Conservation (phyloP, 2,797 vertebrate species). For the Sandelia bainsii region DNA sequence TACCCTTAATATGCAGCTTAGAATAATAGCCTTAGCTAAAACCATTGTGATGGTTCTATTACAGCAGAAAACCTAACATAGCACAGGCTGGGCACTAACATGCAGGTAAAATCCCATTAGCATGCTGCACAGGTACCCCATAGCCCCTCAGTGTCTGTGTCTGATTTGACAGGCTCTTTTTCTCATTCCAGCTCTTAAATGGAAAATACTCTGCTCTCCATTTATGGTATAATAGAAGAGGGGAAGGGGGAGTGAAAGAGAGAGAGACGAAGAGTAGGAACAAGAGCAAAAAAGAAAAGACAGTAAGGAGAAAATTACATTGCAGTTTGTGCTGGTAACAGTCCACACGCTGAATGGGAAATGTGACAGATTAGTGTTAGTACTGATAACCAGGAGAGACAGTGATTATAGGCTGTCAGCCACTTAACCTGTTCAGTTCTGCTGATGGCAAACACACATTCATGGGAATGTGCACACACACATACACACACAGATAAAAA, state of each 20-base stretch:
- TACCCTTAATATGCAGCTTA: slow-evolving; percentile 79
- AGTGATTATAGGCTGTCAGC: slow-evolving; percentile 70
- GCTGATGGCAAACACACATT: slow-evolving; percentile 25
- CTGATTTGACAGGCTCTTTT: slow-evolving; percentile 80
- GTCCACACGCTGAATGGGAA: slow-evolving; percentile 54
- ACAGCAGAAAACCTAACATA: slow-evolving; percentile 58
- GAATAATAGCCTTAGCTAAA: slow-evolving; percentile 79
- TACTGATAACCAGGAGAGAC: slow-evolving; percentile 70
- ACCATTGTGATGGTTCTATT: slow-evolving; percentile 73
- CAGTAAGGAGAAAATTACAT: slow-evolving; percentile 70
- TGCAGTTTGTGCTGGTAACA: slow-evolving; percentile 64
- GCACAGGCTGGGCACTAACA: slow-evolving; percentile 60
- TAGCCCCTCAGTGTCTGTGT: slow-evolving; percentile 74
- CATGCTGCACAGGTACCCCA: slow-evolving; percentile 73
- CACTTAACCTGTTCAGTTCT: slow-evolving; percentile 58
- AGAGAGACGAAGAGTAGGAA: slow-evolving; percentile 39
- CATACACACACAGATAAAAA: slow-evolving; percentile 7
- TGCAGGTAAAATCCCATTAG: slow-evolving; percentile 76
- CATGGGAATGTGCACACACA: slow-evolving; percentile 15
- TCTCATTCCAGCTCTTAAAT: slow-evolving; percentile 81
- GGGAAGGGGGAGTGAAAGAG: slow-evolving; percentile 35
- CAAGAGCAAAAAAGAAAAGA: slow-evolving; percentile 52
- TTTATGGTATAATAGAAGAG: slow-evolving; percentile 75
- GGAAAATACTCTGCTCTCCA: slow-evolving; percentile 77
- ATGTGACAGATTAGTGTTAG: slow-evolving; percentile 74